A percentile compares a stretch with the other conserved stretches of the same genome.
These are phyloP conservation scores for Nymphalis c-album DNA, from an alignment of 2,888 invertebrate species.

Conservation along the genomic window DNA sequence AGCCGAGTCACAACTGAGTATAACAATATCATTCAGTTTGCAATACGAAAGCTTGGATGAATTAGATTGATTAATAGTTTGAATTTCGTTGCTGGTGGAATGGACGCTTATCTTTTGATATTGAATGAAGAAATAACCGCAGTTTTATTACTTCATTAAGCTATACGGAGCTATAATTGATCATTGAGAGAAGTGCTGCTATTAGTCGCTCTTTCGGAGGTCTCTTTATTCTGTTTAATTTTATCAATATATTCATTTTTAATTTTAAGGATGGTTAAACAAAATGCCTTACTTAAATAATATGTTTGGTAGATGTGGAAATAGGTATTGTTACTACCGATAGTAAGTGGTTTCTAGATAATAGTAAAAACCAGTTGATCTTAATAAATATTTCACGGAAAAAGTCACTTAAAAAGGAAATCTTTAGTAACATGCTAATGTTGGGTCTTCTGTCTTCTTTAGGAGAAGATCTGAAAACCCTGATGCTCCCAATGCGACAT, in stretches of 20 bases:
- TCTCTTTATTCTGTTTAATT: neutral
- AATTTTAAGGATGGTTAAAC: too few relatives aligned
- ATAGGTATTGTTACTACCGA: too few relatives aligned
- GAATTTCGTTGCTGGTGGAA: slow-evolving; percentile 5
- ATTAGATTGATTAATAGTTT: slow-evolving; percentile 4
- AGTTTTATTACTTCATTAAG: slow-evolving; percentile 9
- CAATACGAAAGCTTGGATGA: slow-evolving; percentile 11
- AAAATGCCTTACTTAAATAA: too few relatives aligned
- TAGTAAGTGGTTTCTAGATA: too few relatives aligned
- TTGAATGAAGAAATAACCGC: slow-evolving; percentile 1
- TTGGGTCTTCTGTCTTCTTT: neutral
- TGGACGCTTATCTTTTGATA: slow-evolving; percentile 12
- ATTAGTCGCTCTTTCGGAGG: neutral
- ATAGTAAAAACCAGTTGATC: too few relatives aligned
- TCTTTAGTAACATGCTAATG: too few relatives aligned
- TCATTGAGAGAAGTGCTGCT: neutral
- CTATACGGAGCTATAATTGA: neutral
- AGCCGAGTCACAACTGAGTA: slow-evolving; percentile 37
- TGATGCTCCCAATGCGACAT: too few relatives aligned
- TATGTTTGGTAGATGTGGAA: too few relatives aligned
- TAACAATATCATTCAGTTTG: slow-evolving; percentile 16
- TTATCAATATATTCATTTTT: too few relatives aligned
- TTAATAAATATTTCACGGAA: too few relatives aligned
- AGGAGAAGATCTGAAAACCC: too few relatives aligned
- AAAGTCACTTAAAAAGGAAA: too few relatives aligned